Evolutionary conservation across 1,140 invertebrate genomes (phyloP), one percentile per base, ranked within the genome.

Genomic region (Bombus polaris): DNA sequence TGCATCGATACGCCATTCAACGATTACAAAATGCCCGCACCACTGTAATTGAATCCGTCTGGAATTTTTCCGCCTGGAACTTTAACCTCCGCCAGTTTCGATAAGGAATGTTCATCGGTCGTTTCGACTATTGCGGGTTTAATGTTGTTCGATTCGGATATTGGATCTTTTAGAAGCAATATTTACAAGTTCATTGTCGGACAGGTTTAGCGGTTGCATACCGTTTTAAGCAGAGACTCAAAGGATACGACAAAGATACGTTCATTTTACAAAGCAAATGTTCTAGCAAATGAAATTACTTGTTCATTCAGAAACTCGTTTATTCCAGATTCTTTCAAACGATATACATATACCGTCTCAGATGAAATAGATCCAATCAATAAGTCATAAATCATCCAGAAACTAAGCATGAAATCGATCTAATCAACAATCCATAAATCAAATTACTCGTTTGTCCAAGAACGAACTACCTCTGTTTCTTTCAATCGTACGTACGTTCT

Each of bases 21-120:
- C 57, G 35, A 42, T 84, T 84, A 75, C 77, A n/a, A 72, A 75
- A 72, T 42, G 15, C 25, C 13, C 12, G 6, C 32, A 28, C 32
- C 32, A 39, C 9, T 28, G 35, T 81, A 81, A 81, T 81, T 81
- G 79, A 81, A 81, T 70, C 42, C 62, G 59, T 39, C 39, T 25
- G 35, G 57, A 32, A 66, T 66, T 32, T 66, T 62, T 25, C 22
- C 35, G 9, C 18, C 68, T 9, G 8, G 9, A 10, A 37, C 22
- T 37, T 37, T 70, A 53, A 53, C 47, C 47, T 53, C 47, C 18
- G 1, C 18, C 47, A 53, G 47, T 53, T 53, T 53, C 47, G 47
- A 53, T 53, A 53, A 53, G 47, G 22, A 53, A 6, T 6, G 47
- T 12, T 22, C 68, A 2, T 28, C 10, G 18, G 9, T 70, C 68